Evolutionary conservation across 2,888 invertebrate species (phyloP).

Genomic region (Xanthostigma xanthostigma): DNA sequence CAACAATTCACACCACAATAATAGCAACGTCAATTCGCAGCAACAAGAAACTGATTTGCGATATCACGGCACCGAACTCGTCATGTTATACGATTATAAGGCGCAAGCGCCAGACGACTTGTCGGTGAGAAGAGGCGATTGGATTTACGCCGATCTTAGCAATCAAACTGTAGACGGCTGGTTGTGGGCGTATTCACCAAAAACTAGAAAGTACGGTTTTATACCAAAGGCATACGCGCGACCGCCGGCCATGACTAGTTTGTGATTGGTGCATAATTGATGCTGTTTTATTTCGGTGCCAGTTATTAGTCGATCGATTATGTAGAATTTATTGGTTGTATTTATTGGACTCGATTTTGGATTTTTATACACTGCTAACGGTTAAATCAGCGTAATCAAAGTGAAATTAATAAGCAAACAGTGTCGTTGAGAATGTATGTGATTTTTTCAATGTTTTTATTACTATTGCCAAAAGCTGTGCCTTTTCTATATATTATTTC

Average conservation of each 20-base stretch:
- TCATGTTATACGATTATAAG: conserved; percentile 91
- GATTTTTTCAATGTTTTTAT: too few relatives aligned
- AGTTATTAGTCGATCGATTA: not conserved
- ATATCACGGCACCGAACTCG: conserved; percentile 79
- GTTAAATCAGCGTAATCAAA: too few relatives aligned
- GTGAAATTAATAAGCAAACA: too few relatives aligned
- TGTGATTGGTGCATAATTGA: conserved; percentile 28
- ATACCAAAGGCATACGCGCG: conserved; percentile 89
- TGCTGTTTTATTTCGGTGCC: not conserved
- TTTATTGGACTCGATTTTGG: too few relatives aligned
- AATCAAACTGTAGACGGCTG: conserved; percentile 91
- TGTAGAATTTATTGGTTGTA: too few relatives aligned
- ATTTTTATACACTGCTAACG: too few relatives aligned
- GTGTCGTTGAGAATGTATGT: too few relatives aligned
- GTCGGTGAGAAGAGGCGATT: conserved; percentile 79
- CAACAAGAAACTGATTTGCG: conserved; percentile 45
- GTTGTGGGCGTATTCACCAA: conserved; percentile 91
- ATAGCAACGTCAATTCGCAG: not conserved
- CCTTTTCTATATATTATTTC: too few relatives aligned
- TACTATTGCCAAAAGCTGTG: too few relatives aligned
- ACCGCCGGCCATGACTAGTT: conserved; percentile 81
- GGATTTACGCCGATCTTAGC: conserved; percentile 87
- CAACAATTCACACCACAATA: conserved; percentile 3
- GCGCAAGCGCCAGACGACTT: conserved; percentile 88
- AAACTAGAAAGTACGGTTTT: conserved; percentile 83